These are phyloP conservation scores for Mactromeris polynyma DNA, from an alignment of 2,888 invertebrate genomes.

Conservation along the genomic window DNA sequence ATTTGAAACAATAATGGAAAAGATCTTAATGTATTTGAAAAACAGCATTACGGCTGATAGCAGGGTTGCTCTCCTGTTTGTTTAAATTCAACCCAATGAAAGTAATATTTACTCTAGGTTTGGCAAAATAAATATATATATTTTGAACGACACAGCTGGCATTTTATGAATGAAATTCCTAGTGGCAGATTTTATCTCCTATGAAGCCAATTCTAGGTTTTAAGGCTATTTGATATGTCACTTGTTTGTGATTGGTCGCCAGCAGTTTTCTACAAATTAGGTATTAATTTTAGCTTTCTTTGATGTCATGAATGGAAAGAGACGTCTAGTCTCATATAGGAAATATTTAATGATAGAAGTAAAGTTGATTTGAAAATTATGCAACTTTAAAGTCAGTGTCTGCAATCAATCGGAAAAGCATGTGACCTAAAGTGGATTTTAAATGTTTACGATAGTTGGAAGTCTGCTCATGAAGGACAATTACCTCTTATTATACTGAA, in stretches of 20 bases:
- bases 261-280: not conserved
- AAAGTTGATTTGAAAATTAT: conserved; percentile 5
- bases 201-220: conserved; percentile 4
- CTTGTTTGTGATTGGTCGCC: not conserved
- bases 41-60: conserved; percentile 38
- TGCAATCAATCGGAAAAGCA: not conserved
- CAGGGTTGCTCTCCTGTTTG: conserved; percentile 25
- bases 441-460: too few relatives aligned
- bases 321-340: not conserved
- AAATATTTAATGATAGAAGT: not conserved
- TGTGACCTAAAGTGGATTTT: too few relatives aligned
- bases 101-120: conserved; percentile 27
- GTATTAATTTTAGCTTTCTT: not conserved
- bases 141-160: conserved; percentile 20
- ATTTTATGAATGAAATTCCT: conserved; percentile 43
- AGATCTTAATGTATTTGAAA: conserved; percentile 42
- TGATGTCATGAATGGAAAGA: not conserved
- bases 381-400: not conserved
- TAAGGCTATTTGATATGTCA: not conserved
- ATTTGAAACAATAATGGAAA: conserved; percentile 26
- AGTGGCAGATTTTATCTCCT: not conserved
- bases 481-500: too few relatives aligned
- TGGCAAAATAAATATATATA: conserved; percentile 34
- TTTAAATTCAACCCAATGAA: conserved; percentile 36
- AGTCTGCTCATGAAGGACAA: too few relatives aligned